These are phyloP conservation scores for Anisognathus igniventris DNA, from an alignment of 2,797 vertebrate genomes.

Conservation along the genomic window DNA sequence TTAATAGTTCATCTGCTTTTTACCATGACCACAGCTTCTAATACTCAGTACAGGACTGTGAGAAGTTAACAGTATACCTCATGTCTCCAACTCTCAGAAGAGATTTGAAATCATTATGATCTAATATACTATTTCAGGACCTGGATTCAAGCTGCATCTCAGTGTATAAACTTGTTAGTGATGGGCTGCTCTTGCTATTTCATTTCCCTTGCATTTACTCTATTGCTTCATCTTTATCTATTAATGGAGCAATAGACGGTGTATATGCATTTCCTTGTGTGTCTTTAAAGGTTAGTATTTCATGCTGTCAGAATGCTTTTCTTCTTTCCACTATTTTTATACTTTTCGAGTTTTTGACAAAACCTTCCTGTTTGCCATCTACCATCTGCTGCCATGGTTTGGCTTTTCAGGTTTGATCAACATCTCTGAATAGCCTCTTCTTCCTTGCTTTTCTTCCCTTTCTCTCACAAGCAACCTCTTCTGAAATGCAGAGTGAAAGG, in stretches of 20 bases:
- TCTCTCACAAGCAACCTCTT: background rate
- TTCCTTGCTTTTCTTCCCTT: background rate
- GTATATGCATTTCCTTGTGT: background rate
- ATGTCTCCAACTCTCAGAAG: background rate
- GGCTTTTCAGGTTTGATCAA: conserved; percentile 2
- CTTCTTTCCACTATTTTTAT: background rate
- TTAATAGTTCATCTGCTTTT: background rate
- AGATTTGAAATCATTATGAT: background rate
- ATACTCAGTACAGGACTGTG: conserved; percentile 5
- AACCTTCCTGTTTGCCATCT: background rate
- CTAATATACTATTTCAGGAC: conserved; percentile 41
- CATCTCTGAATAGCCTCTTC: background rate
- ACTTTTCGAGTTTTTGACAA: background rate
- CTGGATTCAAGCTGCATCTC: background rate
- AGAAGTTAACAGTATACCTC: background rate
- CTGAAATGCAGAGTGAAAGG: background rate
- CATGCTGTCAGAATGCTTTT: background rate
- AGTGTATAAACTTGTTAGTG: conserved; percentile 8
- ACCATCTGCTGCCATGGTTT: background rate
- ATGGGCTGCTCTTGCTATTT: background rate
- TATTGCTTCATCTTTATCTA: conserved; percentile 36
- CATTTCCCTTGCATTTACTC: conserved; percentile 15
- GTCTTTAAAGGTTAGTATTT: background rate
- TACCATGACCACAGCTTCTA: background rate
- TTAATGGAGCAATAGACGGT: conserved; percentile 4